Conservation (phyloP, 1,140 invertebrate species). For the Acyrthosiphon pisum region DNA sequence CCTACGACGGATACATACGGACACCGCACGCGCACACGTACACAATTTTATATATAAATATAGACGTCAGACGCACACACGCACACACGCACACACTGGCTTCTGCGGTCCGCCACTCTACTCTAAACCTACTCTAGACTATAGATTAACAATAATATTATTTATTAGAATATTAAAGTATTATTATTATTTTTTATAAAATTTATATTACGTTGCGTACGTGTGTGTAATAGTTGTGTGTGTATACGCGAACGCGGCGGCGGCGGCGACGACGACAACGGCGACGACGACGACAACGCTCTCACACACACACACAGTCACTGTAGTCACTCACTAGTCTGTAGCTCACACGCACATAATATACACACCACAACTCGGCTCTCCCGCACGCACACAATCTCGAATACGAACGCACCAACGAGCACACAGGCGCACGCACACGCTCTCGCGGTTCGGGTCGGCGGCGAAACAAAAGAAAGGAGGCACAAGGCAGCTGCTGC, state of each 20-base stretch:
- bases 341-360: not conserved
- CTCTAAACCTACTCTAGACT: not conserved
- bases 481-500: slow-evolving; percentile 48
- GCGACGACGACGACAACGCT: slow-evolving; percentile 7
- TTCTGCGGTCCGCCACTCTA: not conserved
- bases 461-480: slow-evolving; percentile 56
- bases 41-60: slow-evolving; percentile 18
- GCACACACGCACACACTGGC: not conserved
- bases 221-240: not conserved
- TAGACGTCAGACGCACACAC: not conserved
- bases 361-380: not conserved
- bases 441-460: slow-evolving; percentile 32
- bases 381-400: not conserved
- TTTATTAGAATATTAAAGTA: not conserved
- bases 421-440: not conserved
- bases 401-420: not conserved
- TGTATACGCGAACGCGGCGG: slow-evolving; percentile 3
- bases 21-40: slow-evolving; percentile 39
- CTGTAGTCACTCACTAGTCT: not conserved
- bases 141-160: not conserved
- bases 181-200: slow-evolving; percentile 6
- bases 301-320: slow-evolving; percentile 39
- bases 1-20: slow-evolving; percentile 42
- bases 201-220: not conserved
- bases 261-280: not conserved